phyloP scores from a whole-genome alignment of 2,113 vertebrate genomes.

The Zosterops borbonicus region DNA sequence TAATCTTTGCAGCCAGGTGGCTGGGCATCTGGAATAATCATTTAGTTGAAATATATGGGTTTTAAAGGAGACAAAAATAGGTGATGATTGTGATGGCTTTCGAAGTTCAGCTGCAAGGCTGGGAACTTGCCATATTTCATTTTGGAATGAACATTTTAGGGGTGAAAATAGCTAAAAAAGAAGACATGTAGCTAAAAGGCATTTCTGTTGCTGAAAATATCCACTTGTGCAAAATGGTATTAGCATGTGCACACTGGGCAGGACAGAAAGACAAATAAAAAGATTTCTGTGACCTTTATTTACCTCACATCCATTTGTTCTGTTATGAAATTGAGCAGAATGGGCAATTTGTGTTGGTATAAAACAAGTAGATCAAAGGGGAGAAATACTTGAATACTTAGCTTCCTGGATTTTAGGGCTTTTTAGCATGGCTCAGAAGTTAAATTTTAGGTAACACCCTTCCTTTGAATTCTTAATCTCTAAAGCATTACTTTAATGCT shows the following conservation, averaged over 20 bases:
- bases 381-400: not conserved
- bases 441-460: not conserved
- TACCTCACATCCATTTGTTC: not conserved
- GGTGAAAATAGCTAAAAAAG: not conserved
- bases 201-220: not conserved
- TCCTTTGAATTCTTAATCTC: not conserved
- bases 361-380: not conserved
- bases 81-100: not conserved
- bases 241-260: not conserved
- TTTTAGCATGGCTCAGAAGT: not conserved
- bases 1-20: not conserved
- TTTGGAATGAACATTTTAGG: not conserved
- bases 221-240: not conserved
- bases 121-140: not conserved
- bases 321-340: not conserved
- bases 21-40: not conserved
- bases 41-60: not conserved
- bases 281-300: not conserved
- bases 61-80: not conserved
- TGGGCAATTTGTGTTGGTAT: not conserved
- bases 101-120: not conserved
- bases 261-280: not conserved
- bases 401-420: not conserved
- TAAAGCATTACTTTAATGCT: not conserved
- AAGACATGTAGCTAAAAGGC: not conserved